Evolutionary conservation across 2,113 vertebrate species (phyloP).

Genomic region (Orcinus orca): DNA sequence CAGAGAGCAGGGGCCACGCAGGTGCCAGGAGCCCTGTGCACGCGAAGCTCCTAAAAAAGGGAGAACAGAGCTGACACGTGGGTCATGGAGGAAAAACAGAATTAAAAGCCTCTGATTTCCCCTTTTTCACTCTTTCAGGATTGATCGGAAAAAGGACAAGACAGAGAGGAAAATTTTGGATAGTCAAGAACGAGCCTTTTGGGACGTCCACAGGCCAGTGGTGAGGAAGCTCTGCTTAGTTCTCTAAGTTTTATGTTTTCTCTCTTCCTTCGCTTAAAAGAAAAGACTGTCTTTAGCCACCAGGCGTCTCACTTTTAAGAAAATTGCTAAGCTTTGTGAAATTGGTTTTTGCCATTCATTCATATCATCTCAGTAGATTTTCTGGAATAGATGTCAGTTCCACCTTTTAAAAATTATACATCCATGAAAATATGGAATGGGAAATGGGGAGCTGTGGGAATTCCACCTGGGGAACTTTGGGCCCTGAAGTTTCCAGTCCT

Average conservation of each 20-base stretch:
- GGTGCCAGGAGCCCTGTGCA: neutral
- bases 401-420: neutral
- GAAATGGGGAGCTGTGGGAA: neutral
- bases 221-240: slow-evolving; percentile 81
- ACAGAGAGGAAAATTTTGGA: slow-evolving; percentile 97
- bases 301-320: slow-evolving; percentile 18
- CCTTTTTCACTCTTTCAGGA: slow-evolving; percentile 83
- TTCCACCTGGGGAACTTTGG: neutral
- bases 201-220: slow-evolving; percentile 98
- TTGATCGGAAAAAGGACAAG: slow-evolving; percentile 98
- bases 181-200: slow-evolving; percentile 97
- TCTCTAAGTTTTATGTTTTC: neutral
- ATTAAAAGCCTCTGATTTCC: neutral
- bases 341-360: neutral
- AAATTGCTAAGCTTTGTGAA: neutral
- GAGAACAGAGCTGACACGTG: neutral
- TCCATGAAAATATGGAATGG: neutral
- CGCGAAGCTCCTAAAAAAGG: neutral
- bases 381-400: neutral
- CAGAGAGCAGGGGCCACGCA: neutral
- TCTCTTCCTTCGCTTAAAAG: neutral
- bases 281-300: slow-evolving; percentile 25
- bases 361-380: neutral
- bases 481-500: neutral
- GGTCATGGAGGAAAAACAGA: neutral